Conservation (phyloP, 2,888 invertebrate species). For the Polydrusus tereticollis region DNA sequence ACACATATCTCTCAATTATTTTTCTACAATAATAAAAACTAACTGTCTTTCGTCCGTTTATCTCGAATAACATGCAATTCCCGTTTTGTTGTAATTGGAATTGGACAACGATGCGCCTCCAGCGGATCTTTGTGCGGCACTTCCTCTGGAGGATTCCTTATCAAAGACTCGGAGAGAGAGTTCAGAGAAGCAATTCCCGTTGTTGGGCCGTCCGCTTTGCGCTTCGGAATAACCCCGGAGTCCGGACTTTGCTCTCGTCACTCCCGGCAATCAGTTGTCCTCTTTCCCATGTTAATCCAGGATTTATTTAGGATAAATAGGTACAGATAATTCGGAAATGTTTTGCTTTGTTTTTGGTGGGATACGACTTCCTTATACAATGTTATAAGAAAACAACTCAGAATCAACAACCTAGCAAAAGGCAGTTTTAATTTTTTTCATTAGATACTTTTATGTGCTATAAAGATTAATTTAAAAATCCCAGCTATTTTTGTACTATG, state of each 20-base stretch:
- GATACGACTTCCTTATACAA: too few species aligned
- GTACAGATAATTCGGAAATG: constrained; percentile 3
- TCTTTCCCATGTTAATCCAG: constrained; percentile 65
- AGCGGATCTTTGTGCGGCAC: constrained; percentile 47
- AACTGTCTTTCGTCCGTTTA: background rate
- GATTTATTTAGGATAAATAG: constrained; percentile 44
- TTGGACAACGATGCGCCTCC: constrained; percentile 49
- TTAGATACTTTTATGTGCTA: too few species aligned
- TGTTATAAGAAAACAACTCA: too few species aligned
- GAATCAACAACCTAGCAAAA: too few species aligned
- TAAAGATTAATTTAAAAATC: too few species aligned
- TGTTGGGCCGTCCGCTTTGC: constrained; percentile 44
- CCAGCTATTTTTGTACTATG: too few species aligned
- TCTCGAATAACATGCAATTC: constrained; percentile 31
- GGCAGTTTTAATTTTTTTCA: too few species aligned
- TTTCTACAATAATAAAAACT: background rate
- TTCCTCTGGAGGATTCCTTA: constrained; percentile 49
- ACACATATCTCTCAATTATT: too few species aligned
- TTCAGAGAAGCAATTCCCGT: constrained; percentile 47
- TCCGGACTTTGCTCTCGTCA: constrained; percentile 50
- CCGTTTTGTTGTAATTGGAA: constrained; percentile 49
- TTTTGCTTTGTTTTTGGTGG: background rate
- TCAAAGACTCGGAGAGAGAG: constrained; percentile 47
- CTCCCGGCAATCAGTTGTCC: constrained; percentile 64
- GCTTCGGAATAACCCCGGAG: constrained; percentile 46